Percentiles rank a stretch among this genome's conserved stretches.
Evolutionary conservation across 1,140 invertebrate genomes (phyloP).

Genomic region (Mercenaria mercenaria): DNA sequence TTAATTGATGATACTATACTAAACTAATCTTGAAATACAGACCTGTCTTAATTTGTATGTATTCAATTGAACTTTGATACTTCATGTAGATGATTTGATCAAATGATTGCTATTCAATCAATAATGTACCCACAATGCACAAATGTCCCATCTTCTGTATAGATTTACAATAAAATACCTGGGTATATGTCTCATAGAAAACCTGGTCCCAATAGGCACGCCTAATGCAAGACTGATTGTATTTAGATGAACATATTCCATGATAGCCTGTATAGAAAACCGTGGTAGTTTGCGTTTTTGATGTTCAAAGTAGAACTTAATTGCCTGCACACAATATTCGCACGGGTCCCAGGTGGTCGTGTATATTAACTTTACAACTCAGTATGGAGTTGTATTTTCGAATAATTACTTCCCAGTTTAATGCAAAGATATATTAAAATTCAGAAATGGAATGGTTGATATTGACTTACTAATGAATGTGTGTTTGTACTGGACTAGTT

Average conservation of each 20-base stretch:
- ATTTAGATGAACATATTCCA: not conserved
- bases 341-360: not conserved
- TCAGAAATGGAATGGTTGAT: not conserved
- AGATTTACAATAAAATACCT: constrained; percentile 4
- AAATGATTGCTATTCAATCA: not conserved
- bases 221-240: constrained; percentile 31
- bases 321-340: too few relatives aligned
- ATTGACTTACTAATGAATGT: constrained; percentile 8
- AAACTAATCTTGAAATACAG: not conserved
- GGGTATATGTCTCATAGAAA: not conserved
- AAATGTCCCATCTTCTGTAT: not conserved
- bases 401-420: not conserved
- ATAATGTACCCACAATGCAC: not conserved
- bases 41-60: constrained; percentile 18
- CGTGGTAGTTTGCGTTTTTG: constrained; percentile 8
- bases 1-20: constrained; percentile 3
- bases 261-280: not conserved
- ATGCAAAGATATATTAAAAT: not conserved
- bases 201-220: not conserved
- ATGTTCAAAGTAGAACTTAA: not conserved
- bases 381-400: constrained; percentile 1
- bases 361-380: not conserved
- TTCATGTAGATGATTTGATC: not conserved
- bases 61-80: constrained; percentile 31
- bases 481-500: not conserved